A percentile compares a stretch with the other conserved stretches of the same genome.
Conservation (phyloP, 2,888 invertebrate species). For the Scaptomyza tumidula region DNA sequence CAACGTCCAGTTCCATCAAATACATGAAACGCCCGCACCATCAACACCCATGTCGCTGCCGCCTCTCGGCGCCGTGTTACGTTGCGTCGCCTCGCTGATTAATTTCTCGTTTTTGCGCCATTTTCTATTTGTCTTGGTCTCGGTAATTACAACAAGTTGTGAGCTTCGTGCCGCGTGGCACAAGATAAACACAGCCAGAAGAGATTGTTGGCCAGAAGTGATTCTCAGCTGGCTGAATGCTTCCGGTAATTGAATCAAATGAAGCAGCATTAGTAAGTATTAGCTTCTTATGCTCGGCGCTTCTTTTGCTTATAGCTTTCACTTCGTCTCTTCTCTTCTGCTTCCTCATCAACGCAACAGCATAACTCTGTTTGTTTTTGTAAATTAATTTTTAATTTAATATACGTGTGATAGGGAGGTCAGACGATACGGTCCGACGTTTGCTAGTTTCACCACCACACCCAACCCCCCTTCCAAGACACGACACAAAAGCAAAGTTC, state of each 20-base stretch:
- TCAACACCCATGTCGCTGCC: constrained; percentile 10
- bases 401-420: constrained; percentile 58
- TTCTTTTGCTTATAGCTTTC: constrained; percentile 8
- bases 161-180: constrained; percentile 52
- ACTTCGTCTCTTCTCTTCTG: constrained; percentile 8
- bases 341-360: constrained; percentile 4
- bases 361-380: constrained; percentile 76
- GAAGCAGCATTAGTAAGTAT: constrained; percentile 80
- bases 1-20: constrained; percentile 67
- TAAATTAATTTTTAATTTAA: constrained; percentile 79
- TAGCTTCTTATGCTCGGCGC: constrained; percentile 72
- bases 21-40: constrained; percentile 46
- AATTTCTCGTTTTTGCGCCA: constrained; percentile 82
- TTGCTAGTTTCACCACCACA: constrained; percentile 34
- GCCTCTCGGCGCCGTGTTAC: not conserved
- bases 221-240: constrained; percentile 61
- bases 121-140: constrained; percentile 82
- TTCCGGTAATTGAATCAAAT: constrained; percentile 80
- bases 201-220: constrained; percentile 36
- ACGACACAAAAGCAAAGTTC: constrained; percentile 26
- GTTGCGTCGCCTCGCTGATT: constrained; percentile 63
- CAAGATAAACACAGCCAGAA: constrained; percentile 66
- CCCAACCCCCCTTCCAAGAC: constrained; percentile 14
- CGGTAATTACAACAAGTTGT: constrained; percentile 80
- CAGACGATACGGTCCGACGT: constrained; percentile 6